These are phyloP conservation scores for Melanotaenia duboulayi DNA, from an alignment of 2,113 vertebrate species.

Conservation along the genomic window DNA sequence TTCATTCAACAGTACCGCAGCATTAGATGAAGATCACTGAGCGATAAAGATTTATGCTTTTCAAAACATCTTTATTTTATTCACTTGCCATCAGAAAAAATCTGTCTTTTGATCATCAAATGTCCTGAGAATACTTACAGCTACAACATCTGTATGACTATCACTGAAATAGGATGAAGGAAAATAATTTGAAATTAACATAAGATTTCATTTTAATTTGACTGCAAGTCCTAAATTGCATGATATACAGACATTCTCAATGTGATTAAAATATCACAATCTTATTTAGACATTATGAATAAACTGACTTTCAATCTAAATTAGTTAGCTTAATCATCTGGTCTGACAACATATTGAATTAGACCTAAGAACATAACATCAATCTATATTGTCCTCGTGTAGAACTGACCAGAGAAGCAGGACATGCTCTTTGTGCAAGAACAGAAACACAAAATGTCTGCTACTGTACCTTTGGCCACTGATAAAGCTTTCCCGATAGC, in stretches of 20 bases:
- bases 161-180: conserved; percentile 1
- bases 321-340: not conserved
- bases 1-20: conserved; percentile 35
- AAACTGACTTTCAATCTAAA: not conserved
- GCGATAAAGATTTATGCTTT: not conserved
- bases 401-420: conserved; percentile 12
- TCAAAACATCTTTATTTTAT: conserved; percentile 1
- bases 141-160: conserved; percentile 11
- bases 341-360: conserved; percentile 2
- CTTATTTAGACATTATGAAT: not conserved
- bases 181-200: not conserved
- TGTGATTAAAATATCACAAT: conserved; percentile 3
- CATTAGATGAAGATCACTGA: conserved; percentile 15
- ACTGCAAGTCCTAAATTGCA: not conserved
- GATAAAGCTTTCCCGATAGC: conserved; percentile 61
- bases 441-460: conserved; percentile 25
- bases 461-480: conserved; percentile 76
- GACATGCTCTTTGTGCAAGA: conserved; percentile 23
- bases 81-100: not conserved
- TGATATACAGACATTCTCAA: not conserved
- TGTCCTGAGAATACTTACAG: conserved; percentile 12
- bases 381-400: conserved; percentile 16
- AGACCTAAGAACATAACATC: not conserved
- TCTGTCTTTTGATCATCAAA: not conserved
- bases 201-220: not conserved